Evolutionary conservation across 2,797 vertebrate species (phyloP).

Genomic region (Prionace glauca): DNA sequence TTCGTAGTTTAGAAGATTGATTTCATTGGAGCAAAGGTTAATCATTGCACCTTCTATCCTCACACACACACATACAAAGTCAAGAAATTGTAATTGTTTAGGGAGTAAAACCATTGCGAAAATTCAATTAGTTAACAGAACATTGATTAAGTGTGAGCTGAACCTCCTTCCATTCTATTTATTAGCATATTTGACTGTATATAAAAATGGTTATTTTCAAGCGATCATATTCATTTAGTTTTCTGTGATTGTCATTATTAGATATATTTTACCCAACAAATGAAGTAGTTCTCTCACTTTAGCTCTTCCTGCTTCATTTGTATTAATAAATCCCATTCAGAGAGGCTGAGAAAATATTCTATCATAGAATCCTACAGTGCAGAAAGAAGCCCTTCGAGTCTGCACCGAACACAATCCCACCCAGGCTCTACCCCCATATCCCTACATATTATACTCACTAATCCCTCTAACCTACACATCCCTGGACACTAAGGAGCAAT

Average conservation of each 20-base stretch:
- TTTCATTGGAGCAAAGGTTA: not conserved
- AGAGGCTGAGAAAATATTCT: not conserved
- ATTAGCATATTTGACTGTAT: not conserved
- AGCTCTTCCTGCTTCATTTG: not conserved
- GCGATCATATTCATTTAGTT: not conserved
- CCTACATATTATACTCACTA: too few relatives aligned
- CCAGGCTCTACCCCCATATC: too few relatives aligned
- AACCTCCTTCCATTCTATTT: not conserved
- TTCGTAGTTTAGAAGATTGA: not conserved
- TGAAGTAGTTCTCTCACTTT: not conserved
- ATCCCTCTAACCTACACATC: too few relatives aligned
- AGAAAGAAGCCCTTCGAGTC: too few relatives aligned
- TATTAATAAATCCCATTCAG: not conserved
- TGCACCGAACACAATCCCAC: too few relatives aligned
- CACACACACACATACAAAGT: not conserved
- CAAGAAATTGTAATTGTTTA: not conserved
- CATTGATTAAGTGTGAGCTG: not conserved
- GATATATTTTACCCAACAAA: conserved; percentile 7
- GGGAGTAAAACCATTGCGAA: not conserved
- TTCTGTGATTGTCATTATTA: not conserved
- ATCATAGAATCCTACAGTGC: too few relatives aligned
- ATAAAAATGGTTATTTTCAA: not conserved
- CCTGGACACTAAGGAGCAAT: too few relatives aligned
- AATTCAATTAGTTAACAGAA: not conserved
- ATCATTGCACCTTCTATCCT: not conserved